Evolutionary conservation across 2,113 vertebrate species (phyloP).

Genomic region (Scomber colias): DNA sequence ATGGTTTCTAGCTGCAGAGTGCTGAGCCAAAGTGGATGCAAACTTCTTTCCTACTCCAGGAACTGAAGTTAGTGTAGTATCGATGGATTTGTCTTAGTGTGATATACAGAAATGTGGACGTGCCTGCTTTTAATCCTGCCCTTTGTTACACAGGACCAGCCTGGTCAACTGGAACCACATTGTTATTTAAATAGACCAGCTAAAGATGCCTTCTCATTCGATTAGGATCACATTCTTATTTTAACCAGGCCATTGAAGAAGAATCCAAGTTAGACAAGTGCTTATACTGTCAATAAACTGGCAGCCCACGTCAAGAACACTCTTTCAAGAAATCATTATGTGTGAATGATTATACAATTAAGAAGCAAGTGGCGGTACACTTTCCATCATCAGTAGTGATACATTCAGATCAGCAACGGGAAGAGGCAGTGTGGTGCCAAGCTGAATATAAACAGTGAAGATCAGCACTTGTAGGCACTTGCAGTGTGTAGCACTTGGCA

Average conservation of each 20-base stretch:
- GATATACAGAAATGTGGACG: not conserved
- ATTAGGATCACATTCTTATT: conserved; percentile 25
- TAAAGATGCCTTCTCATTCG: conserved; percentile 23
- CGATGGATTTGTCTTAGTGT: not conserved
- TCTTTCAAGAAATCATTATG: not conserved
- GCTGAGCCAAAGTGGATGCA: conserved; percentile 33
- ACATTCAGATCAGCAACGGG: not conserved
- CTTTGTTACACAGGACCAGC: not conserved
- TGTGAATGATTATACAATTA: not conserved
- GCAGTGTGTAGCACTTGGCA: conserved; percentile 17
- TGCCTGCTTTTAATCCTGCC: conserved; percentile 14
- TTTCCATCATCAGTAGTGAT: not conserved
- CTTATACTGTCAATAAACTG: not conserved
- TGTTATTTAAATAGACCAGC: conserved; percentile 38
- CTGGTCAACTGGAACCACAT: conserved; percentile 2
- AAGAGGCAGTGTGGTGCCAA: not conserved
- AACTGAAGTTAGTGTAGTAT: not conserved
- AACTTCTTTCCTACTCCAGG: conserved; percentile 18
- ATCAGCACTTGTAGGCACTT: not conserved
- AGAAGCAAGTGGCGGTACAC: not conserved
- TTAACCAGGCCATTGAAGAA: not conserved
- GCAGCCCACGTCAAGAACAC: not conserved
- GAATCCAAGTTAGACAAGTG: not conserved
- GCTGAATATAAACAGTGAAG: not conserved
- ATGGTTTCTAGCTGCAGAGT: conserved; percentile 24